Evolutionary conservation across 2,797 vertebrate species (phyloP), one percentile per base, ranked within the genome.

Genomic region (Chrosomus eos): DNA sequence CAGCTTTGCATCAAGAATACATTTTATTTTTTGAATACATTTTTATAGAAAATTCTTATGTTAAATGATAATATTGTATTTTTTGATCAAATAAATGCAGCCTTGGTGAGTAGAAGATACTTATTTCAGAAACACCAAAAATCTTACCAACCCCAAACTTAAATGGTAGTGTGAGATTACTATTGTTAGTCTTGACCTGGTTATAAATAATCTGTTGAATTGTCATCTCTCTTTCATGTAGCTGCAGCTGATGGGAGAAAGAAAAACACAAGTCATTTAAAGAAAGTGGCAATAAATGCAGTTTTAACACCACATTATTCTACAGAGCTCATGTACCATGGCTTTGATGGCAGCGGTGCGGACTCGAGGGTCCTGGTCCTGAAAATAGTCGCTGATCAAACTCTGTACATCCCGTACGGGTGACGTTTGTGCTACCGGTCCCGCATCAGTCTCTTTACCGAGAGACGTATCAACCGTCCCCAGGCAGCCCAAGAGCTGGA

Each of bases 271-370:
- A 36, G 51, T 28, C 5, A 68, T 28, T 67, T 43, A 45, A 21
- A 38, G 13, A 51, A n/a, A 73, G 13, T 8, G 10, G 4, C 8
- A 71, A 26, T 48, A 1, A 21, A 51, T 36, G 26, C 16, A 4
- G 33, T 77, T 26, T 62, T 19, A 60, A 26, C 16, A 23, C 2
- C 8, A 8, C 23, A 28, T 38, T 45, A 18, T 68, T 10, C 14
- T 40, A 31, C 28, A 53, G 43, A 31, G 19, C n/a, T 38, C 85
- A 21, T 94, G 51, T 72, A 99, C 98, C 98, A 97, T 99, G 48
- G 98, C 97, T 94, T 99, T 99, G 89, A 99, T 95, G 70, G 98
- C 98, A 36, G 97, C 97, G 0, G 97, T 98, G 82, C 98, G 96
- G 21, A 99, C 98, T 74, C 98, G 94, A 45, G 98, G 97, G 72